Conservation (phyloP, 2,113 vertebrate genomes). For the Dasypus novemcinctus region DNA sequence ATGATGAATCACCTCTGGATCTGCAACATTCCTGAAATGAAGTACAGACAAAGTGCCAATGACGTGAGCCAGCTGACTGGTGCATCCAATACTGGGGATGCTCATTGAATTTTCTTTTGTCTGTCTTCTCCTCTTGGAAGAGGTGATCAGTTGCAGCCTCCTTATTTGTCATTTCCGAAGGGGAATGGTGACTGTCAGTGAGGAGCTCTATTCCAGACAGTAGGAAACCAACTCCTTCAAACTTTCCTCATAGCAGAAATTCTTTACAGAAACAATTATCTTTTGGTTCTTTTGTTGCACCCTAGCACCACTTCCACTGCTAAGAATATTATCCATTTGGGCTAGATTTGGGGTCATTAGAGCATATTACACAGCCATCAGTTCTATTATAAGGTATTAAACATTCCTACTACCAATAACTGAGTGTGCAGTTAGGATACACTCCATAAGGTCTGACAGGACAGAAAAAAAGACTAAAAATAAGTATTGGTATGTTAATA, state of each 20-base stretch:
- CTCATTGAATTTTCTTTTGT: neutral
- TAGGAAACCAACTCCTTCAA: conserved; percentile 38
- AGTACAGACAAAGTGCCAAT: neutral
- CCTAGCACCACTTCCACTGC: conserved; percentile 26
- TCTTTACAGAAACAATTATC: conserved; percentile 52
- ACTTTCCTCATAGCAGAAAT: conserved; percentile 68
- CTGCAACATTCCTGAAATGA: conserved; percentile 39
- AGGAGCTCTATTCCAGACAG: conserved; percentile 22
- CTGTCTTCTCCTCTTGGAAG: neutral
- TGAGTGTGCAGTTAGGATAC: neutral
- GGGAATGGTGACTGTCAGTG: neutral
- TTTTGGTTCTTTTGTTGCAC: conserved; percentile 36
- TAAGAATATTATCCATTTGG: conserved; percentile 34
- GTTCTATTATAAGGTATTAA: neutral
- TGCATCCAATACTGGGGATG: neutral
- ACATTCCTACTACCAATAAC: neutral
- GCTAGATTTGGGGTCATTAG: neutral
- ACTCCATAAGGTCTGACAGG: neutral
- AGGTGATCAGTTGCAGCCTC: neutral
- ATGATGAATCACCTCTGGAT: neutral
- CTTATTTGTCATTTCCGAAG: neutral
- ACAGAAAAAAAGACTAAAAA: neutral
- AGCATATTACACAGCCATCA: neutral
- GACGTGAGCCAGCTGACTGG: neutral
- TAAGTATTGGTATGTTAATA: neutral